Evolutionary conservation across 2,113 vertebrate species (phyloP).

Genomic region (Aplodontia rufa): DNA sequence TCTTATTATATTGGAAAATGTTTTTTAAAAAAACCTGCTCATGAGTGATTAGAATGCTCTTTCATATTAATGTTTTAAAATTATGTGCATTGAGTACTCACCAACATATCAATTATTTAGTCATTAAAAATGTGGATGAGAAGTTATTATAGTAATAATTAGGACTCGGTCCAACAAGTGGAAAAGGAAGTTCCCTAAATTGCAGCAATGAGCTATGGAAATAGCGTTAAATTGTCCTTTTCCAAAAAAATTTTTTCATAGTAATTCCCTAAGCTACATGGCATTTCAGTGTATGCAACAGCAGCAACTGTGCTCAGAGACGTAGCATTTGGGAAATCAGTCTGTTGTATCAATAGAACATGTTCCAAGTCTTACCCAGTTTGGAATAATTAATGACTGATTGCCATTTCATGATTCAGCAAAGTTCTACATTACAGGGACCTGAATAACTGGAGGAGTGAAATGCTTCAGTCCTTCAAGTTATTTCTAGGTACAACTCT

Average conservation of each 20-base stretch:
- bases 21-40: not conserved
- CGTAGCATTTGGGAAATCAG: constrained; percentile 43
- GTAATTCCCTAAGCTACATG: not conserved
- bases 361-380: constrained; percentile 55
- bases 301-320: not conserved
- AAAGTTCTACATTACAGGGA: constrained; percentile 70
- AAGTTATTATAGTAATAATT: constrained; percentile 47
- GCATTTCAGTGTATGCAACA: not conserved
- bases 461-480: constrained; percentile 37
- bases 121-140: constrained; percentile 58
- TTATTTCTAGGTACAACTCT: constrained; percentile 41
- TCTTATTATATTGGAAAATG: constrained; percentile 49
- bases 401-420: constrained; percentile 65
- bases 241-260: not conserved
- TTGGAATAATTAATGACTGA: constrained; percentile 75
- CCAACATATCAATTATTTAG: constrained; percentile 54
- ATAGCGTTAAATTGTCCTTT: not conserved
- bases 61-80: constrained; percentile 52
- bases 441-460: constrained; percentile 37
- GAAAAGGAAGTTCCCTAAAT: constrained; percentile 52
- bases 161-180: not conserved
- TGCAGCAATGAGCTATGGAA: not conserved
- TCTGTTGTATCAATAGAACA: constrained; percentile 45
- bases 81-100: not conserved
- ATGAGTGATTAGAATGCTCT: constrained; percentile 41